These are phyloP conservation scores for Phacellophora camtschatica DNA, from an alignment of 30 jellyfish, hydroid and myxozoan species.

Conservation along the genomic window DNA sequence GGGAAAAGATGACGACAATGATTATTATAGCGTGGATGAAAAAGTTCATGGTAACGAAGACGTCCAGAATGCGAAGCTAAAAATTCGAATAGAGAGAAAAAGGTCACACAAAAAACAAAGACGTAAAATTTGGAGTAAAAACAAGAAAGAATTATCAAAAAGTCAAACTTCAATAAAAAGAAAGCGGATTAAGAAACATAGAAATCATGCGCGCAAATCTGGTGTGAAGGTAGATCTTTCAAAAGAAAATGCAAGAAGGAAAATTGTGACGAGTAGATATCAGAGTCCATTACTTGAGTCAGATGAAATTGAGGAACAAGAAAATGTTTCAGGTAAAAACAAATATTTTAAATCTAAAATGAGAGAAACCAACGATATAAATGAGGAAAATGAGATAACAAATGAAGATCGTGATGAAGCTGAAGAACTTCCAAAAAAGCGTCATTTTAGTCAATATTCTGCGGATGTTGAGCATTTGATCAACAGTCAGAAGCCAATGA, in stretches of 20 bases:
- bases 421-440: neutral
- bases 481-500: constrained; percentile 17
- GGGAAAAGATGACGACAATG: constrained; percentile 23
- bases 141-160: neutral
- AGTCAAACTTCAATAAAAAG: neutral
- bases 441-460: constrained; percentile 6
- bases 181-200: constrained; percentile 18
- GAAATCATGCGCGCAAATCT: neutral
- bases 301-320: neutral
- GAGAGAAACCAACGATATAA: neutral
- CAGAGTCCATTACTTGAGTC: neutral
- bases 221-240: neutral
- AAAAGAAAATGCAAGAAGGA: too few species aligned
- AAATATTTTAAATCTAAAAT: neutral
- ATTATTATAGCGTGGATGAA: constrained; percentile 7
- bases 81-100: neutral
- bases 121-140: neutral
- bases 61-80: constrained; percentile 3
- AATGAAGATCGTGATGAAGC: neutral
- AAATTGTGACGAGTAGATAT: neutral
- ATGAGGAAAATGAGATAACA: neutral
- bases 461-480: constrained; percentile 43
- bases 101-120: neutral
- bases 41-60: constrained; percentile 8
- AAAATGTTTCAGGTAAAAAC: too few species aligned